These are phyloP conservation scores for Gonocerus acuteangulatus DNA, from an alignment of 2,888 invertebrate genomes.

Conservation along the genomic window DNA sequence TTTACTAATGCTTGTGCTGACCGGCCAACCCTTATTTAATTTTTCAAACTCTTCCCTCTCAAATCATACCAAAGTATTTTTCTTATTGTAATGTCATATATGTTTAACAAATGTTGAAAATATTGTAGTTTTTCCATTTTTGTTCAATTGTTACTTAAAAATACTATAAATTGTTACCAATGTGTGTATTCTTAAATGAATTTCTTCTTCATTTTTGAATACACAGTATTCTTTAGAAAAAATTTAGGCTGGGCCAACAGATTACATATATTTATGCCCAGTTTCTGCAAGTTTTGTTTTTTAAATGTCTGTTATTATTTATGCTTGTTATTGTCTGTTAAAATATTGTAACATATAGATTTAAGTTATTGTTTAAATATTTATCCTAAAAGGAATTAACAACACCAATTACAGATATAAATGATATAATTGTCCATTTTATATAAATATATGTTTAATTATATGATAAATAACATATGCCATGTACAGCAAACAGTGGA, in stretches of 20 bases:
- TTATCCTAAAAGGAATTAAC: slow-evolving; percentile 15
- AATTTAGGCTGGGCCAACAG: background rate
- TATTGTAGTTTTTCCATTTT: slow-evolving; percentile 4
- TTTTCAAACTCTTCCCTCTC: slow-evolving; percentile 3
- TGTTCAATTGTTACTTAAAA: slow-evolving; percentile 11
- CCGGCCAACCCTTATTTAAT: slow-evolving; percentile 31
- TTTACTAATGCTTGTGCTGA: slow-evolving; percentile 30
- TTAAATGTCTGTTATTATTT: slow-evolving; percentile 25
- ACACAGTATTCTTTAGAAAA: background rate
- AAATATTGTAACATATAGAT: slow-evolving; percentile 25
- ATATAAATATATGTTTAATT: background rate
- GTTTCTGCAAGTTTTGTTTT: slow-evolving; percentile 17
- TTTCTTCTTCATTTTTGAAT: slow-evolving; percentile 3
- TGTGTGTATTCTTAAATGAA: slow-evolving; percentile 1
- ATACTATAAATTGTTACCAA: slow-evolving; percentile 17
- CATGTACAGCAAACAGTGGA: background rate
- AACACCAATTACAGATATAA: slow-evolving; percentile 1
- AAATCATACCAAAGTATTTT: slow-evolving; percentile 14
- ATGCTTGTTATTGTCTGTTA: slow-evolving; percentile 27
- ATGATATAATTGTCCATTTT: slow-evolving; percentile 7
- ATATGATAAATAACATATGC: background rate
- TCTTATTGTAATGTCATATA: slow-evolving; percentile 9
- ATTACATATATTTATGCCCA: background rate
- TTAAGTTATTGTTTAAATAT: slow-evolving; percentile 20
- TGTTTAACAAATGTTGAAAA: slow-evolving; percentile 16